phyloP scores from a whole-genome alignment of 1,140 invertebrate species.

The Steinernema khuongi region DNA sequence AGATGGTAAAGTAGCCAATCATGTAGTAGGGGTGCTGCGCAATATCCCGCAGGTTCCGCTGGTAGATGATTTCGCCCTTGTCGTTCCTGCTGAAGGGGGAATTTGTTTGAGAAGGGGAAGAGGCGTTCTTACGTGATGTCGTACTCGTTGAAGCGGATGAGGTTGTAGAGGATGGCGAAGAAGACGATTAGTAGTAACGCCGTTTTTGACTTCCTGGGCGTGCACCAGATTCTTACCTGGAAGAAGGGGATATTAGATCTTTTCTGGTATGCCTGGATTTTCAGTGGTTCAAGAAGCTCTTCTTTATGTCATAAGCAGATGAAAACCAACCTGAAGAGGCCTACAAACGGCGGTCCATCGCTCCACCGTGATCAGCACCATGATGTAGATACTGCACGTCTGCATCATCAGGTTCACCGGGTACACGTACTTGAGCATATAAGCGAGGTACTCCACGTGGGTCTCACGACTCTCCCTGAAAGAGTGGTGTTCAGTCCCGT shows the following conservation, averaged over 20 bases:
- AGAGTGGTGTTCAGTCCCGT: slow-evolving; percentile 47
- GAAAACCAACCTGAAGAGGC: slow-evolving; percentile 39
- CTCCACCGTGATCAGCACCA: slow-evolving; percentile 50
- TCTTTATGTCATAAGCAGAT: not conserved
- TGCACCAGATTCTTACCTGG: slow-evolving; percentile 49
- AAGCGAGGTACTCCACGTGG: slow-evolving; percentile 34
- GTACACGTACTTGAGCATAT: slow-evolving; percentile 51
- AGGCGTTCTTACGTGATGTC: slow-evolving; percentile 26
- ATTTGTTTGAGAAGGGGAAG: not conserved
- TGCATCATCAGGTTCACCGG: slow-evolving; percentile 54
- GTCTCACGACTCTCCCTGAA: slow-evolving; percentile 23
- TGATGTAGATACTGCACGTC: slow-evolving; percentile 48
- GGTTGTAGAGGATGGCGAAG: slow-evolving; percentile 47
- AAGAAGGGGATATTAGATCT: slow-evolving; percentile 13
- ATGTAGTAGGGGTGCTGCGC: slow-evolving; percentile 40
- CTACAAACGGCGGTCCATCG: slow-evolving; percentile 49
- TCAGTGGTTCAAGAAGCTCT: too few species aligned
- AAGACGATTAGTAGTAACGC: slow-evolving; percentile 45
- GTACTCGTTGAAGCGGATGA: slow-evolving; percentile 54
- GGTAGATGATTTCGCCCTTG: slow-evolving; percentile 33
- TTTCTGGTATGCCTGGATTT: too few species aligned
- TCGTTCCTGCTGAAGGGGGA: slow-evolving; percentile 13
- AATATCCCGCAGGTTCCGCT: slow-evolving; percentile 45
- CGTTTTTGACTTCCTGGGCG: slow-evolving; percentile 44
- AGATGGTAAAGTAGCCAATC: slow-evolving; percentile 48